phyloP scores from a whole-genome alignment of 1,140 invertebrate species.

The Mycetomoellerius zeteki region DNA sequence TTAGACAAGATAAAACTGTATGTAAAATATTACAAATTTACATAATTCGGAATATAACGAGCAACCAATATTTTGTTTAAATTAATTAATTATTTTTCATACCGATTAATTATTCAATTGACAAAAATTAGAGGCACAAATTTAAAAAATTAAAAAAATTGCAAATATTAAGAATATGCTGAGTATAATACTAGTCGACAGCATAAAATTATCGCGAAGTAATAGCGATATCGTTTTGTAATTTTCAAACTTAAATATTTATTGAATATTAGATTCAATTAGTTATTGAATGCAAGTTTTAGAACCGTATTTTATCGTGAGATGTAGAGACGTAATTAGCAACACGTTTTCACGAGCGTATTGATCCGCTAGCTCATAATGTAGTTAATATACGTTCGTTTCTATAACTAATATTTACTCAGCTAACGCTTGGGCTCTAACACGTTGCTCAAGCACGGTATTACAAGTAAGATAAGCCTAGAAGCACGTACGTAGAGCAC shows the following conservation, averaged over 20 bases:
- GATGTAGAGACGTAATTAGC: conserved; percentile 15
- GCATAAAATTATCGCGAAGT: not conserved
- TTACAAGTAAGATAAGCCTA: conserved; percentile 58
- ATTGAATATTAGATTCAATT: not conserved
- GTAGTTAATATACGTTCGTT: conserved; percentile 52
- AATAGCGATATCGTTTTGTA: not conserved
- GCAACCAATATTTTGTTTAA: not conserved
- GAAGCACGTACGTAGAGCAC: conserved; percentile 6
- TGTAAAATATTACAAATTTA: conserved; percentile 4
- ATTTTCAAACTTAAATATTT: not conserved
- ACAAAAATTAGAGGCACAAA: not conserved
- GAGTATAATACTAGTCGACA: not conserved
- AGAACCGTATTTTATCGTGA: not conserved
- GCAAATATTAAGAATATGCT: not conserved
- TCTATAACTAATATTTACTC: conserved; percentile 62
- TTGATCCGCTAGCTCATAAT: conserved; percentile 18
- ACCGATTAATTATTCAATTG: not conserved
- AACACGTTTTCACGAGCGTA: conserved; percentile 26
- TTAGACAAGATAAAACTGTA: not conserved
- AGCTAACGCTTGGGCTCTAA: conserved; percentile 51
- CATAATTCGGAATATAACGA: not conserved
- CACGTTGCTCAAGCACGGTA: conserved; percentile 42
- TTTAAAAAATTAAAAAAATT: not conserved
- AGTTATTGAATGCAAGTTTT: not conserved
- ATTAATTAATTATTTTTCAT: not conserved